Conservation (phyloP, 2,113 vertebrate genomes). For the Ceyx margarethae region DNA sequence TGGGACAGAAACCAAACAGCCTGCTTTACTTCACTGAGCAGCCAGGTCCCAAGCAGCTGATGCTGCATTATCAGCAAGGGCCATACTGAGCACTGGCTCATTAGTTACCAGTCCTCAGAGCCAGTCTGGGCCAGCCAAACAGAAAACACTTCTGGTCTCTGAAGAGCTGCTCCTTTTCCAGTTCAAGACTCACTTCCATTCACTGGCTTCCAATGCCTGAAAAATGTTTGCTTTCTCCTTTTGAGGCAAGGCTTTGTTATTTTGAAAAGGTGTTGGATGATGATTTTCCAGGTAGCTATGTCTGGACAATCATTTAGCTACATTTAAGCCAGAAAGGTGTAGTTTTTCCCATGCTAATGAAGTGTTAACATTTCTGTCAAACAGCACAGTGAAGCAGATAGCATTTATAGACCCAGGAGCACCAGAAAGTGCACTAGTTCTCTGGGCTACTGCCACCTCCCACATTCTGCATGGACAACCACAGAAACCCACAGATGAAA, state of each 20-base stretch:
- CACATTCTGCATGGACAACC: neutral
- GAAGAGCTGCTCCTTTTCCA: neutral
- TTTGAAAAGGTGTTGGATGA: neutral
- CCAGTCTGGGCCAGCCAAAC: neutral
- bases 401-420: neutral
- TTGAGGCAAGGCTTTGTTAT: neutral
- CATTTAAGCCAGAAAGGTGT: neutral
- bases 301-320: neutral
- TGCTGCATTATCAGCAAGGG: neutral
- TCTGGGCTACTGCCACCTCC: neutral
- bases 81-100: neutral
- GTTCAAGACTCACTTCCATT: neutral
- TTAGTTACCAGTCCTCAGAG: neutral
- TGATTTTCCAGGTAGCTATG: neutral
- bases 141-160: neutral
- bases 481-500: neutral
- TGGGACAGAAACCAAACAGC: neutral
- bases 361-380: neutral
- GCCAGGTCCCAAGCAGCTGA: neutral
- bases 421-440: fast-evolving
- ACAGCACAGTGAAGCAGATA: neutral
- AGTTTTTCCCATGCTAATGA: neutral
- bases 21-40: neutral
- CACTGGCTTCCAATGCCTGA: neutral
- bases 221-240: neutral